phyloP scores from a whole-genome alignment of 2,888 invertebrate genomes.

The Cybosia mesomella region DNA sequence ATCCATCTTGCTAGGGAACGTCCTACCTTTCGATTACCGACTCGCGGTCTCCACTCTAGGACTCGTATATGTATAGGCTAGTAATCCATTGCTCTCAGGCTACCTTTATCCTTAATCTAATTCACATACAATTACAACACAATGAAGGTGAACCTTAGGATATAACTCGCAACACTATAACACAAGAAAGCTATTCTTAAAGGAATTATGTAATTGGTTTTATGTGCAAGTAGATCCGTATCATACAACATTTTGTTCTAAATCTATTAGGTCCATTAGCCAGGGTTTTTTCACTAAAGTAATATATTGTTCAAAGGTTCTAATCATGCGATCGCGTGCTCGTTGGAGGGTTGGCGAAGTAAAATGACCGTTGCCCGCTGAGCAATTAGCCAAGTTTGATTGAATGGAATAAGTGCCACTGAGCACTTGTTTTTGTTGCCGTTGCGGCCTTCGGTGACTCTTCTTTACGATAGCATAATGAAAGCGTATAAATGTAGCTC shows the following conservation, averaged over 20 bases:
- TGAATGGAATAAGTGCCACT: conserved; percentile 57
- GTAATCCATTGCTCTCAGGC: conserved; percentile 1
- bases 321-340: conserved; percentile 62
- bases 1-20: too few relatives aligned
- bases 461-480: not conserved
- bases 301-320: conserved; percentile 56
- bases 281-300: conserved; percentile 50
- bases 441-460: not conserved
- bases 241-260: conserved; percentile 57
- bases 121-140: not conserved
- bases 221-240: conserved; percentile 45
- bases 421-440: conserved; percentile 32
- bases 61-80: not conserved
- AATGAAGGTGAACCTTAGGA: not conserved
- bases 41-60: too few relatives aligned
- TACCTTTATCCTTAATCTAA: not conserved
- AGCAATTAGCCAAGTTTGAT: conserved; percentile 60
- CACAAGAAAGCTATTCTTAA: conserved; percentile 40
- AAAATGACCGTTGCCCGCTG: conserved; percentile 53
- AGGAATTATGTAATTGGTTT: conserved; percentile 43
- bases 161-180: conserved; percentile 31
- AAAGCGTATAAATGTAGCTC: not conserved
- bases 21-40: too few relatives aligned
- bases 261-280: conserved; percentile 65
- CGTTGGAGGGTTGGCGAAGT: conserved; percentile 42